These are phyloP conservation scores for Caenorhabditis drosophilae DNA, from an alignment of 2,888 invertebrate species.

Conservation along the genomic window DNA sequence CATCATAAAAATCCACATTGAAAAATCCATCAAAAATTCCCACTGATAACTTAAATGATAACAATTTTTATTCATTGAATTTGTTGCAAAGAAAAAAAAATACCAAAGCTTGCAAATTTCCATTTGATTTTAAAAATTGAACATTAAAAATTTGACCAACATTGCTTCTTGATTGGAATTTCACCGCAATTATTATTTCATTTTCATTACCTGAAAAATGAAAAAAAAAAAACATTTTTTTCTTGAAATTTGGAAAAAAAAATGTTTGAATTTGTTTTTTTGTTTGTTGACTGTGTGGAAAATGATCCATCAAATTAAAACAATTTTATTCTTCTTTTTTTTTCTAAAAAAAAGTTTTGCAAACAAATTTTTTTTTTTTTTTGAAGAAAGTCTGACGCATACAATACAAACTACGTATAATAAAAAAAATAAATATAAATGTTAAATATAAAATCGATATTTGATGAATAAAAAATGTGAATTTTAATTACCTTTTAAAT, in stretches of 20 bases:
- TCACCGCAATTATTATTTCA: conserved; percentile 28
- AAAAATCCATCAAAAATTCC: conserved; percentile 25
- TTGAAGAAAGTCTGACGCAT: background rate
- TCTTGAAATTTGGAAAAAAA: background rate
- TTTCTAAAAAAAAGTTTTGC: conserved; percentile 14
- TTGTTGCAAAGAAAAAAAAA: background rate
- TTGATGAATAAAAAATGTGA: background rate
- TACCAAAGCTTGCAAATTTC: conserved; percentile 27
- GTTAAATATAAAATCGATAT: background rate
- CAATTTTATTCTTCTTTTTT: background rate
- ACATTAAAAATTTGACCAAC: conserved; percentile 41
- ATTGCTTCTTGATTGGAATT: conserved; percentile 18
- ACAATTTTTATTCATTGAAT: background rate
- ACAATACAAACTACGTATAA: background rate
- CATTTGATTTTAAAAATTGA: conserved; percentile 29
- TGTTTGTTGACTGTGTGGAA: background rate
- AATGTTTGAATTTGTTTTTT: background rate
- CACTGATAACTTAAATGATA: conserved; percentile 17
- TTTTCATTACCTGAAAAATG: conserved; percentile 29
- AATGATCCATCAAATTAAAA: background rate
- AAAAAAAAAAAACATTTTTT: background rate
- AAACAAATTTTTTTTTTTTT: background rate
- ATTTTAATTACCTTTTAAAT: conserved; percentile 19
- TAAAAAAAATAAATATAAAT: background rate
- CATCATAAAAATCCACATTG: conserved; percentile 29